Base-by-base conservation (phyloP, 2,113 vertebrate species). In the Pitta sordida region DNA sequence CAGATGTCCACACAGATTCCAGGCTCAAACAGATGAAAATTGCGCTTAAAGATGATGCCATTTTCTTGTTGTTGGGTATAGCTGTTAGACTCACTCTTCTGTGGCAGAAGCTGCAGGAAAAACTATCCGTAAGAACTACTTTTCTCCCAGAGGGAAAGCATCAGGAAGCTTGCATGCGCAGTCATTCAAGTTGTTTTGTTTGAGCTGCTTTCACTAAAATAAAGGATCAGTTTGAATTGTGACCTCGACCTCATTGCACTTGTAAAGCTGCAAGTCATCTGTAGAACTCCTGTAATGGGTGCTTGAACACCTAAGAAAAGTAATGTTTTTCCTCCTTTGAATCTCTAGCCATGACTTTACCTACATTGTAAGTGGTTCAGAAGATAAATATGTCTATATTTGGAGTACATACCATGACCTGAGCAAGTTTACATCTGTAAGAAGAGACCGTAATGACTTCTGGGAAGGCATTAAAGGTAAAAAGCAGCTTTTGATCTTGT, bases 391-490 rank as follows among this genome's bases (percentile, higher is more conserved):
- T 14, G 98, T 99, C 84, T 99, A 99, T 97, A 99, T 99, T 95
- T 99, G 99, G 99, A 99, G 99, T 97, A 99, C 99, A 5, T 99
- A 99, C 97, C 99, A 99, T 51, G 99, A 99, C 96, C 94, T 99
- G 93, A 99, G 98, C 98, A 99, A 99, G 93, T 99, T 99, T 97
- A 99, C 99, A 32, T 99, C 99, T 23, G 99, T 99, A 78, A 98
- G 99, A 80, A 98, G 99, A 94, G 99, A 99, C 94, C 98, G 99
- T 92, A 99, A 99, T 97, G 99, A 99, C 97, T 99, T 99, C 98
- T 99, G 99, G 99, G 99, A 99, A 97, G 99, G 99, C 53, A 99
- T 99, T 97, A 99, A 99, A 99, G 99, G 99, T 99, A 98, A 96
- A 74, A 59, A 32, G 0, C 30, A 73, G 7, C 26, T 73, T 51